Base-by-base conservation (phyloP, 2,888 invertebrate species). In the Morpho helenor region DNA sequence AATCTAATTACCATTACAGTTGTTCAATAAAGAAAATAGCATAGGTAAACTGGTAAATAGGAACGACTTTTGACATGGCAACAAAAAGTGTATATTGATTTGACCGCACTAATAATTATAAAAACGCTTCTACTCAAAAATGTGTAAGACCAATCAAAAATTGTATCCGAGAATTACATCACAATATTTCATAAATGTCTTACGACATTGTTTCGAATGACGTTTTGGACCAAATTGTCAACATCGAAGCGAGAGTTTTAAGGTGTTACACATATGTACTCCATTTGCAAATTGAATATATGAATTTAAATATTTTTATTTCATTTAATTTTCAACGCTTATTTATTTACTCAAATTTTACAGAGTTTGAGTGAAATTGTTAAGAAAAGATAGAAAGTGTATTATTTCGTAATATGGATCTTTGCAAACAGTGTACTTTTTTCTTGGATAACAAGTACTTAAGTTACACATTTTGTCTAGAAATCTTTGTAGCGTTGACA, bases 1-100 rank as follows among this genome's bases (percentile, higher is more conserved):
- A 41, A 41, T 10, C 47, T 54, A 52, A 52, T 45, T 40, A 53
- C 54, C 54, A 23, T 42, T 42, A n/a, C 1, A 31, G 46, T 16
- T 44, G 52, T 52, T 49, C 40, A 43, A 23, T 43, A 48, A 48
- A 48, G 43, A 60, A 62, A 63, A 58, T 46, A 58, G 53, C 55
- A 56, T 55, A 47, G 22, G 57, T 61, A 50, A 2, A 53, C 47
- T 53, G 56, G 57, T 63, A 58, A 63, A 61, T 63, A 63, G 63
- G 63, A 63, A 63, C 63, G 56, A 58, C 40, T 59, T 60, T 57
- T 54, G 58, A 44, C 54, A 50, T 52, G 42, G 39, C 16, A 41
- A 16, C 40, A 45, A 42, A 57, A 39, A 43, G 55, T 54, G 23
- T 55, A 9, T 3, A 10, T 10, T 8, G 16, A 45, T 52, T 52